Conservation (phyloP, 1,140 invertebrate species). For the Aphis craccivora region DNA sequence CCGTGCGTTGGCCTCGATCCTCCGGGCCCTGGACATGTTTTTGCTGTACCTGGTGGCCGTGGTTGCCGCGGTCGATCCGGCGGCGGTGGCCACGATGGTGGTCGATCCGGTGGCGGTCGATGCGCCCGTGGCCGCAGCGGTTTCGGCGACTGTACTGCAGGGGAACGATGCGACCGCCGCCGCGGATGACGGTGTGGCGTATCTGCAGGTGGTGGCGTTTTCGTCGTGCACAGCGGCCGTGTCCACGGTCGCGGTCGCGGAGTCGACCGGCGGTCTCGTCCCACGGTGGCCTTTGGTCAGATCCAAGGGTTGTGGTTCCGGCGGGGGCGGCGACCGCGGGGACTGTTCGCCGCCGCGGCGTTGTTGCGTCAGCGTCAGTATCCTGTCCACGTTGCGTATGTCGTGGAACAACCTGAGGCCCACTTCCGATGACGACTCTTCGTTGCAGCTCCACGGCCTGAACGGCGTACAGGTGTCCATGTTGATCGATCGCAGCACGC, state of each 20-base stretch:
- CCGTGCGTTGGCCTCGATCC: slow-evolving; percentile 92
- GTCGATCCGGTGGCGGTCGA: neutral
- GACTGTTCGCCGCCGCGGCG: slow-evolving; percentile 9
- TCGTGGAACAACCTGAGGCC: slow-evolving; percentile 48
- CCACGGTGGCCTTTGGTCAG: neutral
- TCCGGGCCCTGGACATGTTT: slow-evolving; percentile 89
- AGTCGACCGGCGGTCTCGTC: too few relatives aligned
- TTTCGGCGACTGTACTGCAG: neutral
- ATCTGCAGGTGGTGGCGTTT: neutral
- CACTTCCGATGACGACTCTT: slow-evolving; percentile 39
- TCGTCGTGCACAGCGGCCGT: neutral
- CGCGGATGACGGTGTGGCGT: neutral
- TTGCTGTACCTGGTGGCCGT: slow-evolving; percentile 81
- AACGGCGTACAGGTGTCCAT: slow-evolving; percentile 16
- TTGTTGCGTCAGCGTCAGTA: slow-evolving; percentile 31
- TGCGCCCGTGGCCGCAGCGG: neutral
- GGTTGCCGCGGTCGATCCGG: slow-evolving; percentile 64
- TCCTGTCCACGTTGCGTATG: slow-evolving; percentile 51
- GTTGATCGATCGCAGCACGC: neutral
- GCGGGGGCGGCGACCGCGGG: neutral
- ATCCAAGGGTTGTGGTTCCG: slow-evolving; percentile 52
- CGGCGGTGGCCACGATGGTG: neutral
- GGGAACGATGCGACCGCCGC: neutral
- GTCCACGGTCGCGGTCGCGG: too few relatives aligned
- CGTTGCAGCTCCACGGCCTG: slow-evolving; percentile 34